Percentiles rank a stretch among this genome's conserved stretches.
Conservation (phyloP, 1,140 invertebrate species). For the Eumaeus atala region DNA sequence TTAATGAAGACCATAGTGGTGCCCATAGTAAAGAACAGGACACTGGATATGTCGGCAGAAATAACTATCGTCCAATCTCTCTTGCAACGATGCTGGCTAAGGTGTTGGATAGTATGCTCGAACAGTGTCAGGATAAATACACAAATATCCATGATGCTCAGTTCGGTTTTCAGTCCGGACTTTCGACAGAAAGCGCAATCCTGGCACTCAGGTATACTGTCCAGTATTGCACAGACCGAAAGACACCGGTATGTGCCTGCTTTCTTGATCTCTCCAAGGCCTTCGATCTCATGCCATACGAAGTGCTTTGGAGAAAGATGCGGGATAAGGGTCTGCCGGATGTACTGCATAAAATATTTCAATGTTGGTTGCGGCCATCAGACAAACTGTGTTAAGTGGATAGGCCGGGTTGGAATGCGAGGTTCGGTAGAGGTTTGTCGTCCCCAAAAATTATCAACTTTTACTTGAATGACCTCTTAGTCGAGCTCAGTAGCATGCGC, state of each 20-base stretch:
- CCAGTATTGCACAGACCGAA: conserved; percentile 8
- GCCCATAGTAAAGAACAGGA: neutral
- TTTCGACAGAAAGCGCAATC: conserved; percentile 10
- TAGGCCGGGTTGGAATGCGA: neutral
- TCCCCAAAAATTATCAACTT: too few species aligned
- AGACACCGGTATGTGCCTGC: conserved; percentile 4
- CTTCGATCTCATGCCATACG: neutral
- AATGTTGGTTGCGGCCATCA: neutral
- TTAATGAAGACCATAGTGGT: too few species aligned
- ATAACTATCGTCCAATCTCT: neutral
- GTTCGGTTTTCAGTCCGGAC: conserved; percentile 1
- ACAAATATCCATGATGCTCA: conserved; percentile 5
- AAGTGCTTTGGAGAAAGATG: conserved; percentile 9
- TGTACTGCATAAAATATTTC: conserved; percentile 15
- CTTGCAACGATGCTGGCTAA: neutral
- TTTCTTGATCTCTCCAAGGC: conserved; percentile 11
- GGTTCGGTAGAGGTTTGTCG: neutral
- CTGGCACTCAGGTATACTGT: conserved; percentile 8
- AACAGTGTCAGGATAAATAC: neutral
- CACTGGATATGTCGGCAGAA: neutral
- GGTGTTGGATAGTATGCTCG: conserved; percentile 3
- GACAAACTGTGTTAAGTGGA: neutral
- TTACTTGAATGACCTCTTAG: too few species aligned
- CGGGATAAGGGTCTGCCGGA: neutral
- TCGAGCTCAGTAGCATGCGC: too few species aligned